phyloP scores from a whole-genome alignment of 2,113 vertebrate genomes.

The Hiodon alosoides region DNA sequence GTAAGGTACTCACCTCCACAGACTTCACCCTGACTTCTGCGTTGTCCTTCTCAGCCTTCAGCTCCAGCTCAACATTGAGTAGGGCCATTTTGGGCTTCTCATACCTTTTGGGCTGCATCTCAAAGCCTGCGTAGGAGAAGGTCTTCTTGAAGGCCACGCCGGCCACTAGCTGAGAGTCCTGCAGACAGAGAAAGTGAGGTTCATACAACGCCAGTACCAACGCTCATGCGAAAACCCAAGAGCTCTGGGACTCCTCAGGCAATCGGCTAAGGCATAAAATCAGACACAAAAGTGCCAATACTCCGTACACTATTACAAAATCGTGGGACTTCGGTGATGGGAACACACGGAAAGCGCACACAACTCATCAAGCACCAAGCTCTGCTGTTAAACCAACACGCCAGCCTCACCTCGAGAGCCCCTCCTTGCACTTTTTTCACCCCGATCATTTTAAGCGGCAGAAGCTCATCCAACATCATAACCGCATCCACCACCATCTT shows the following conservation, averaged over 20 bases:
- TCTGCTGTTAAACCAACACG: not conserved
- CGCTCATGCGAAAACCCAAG: too few species aligned
- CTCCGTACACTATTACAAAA: too few species aligned
- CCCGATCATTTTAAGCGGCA: slow-evolving; percentile 96
- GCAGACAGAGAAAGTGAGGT: slow-evolving; percentile 3
- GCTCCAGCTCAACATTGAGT: slow-evolving; percentile 90
- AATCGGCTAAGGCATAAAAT: too few species aligned
- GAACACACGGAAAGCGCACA: too few species aligned
- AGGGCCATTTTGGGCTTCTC: slow-evolving; percentile 79
- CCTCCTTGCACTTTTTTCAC: slow-evolving; percentile 98
- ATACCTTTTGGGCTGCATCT: slow-evolving; percentile 97
- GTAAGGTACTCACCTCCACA: slow-evolving; percentile 67
- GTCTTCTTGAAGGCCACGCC: slow-evolving; percentile 98
- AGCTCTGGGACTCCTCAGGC: too few species aligned
- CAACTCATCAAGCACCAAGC: too few species aligned
- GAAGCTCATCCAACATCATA: slow-evolving; percentile 81
- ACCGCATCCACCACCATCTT: slow-evolving; percentile 96
- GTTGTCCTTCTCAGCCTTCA: slow-evolving; percentile 97
- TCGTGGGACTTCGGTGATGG: too few species aligned
- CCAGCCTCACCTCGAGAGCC: slow-evolving; percentile 75
- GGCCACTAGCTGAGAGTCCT: slow-evolving; percentile 88
- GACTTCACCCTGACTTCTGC: slow-evolving; percentile 85
- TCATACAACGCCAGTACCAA: too few species aligned
- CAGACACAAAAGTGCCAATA: too few species aligned
- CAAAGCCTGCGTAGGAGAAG: slow-evolving; percentile 94